Percentiles rank a stretch among this genome's conserved stretches.
These are phyloP conservation scores for Tringa solitaria DNA, from an alignment of 2,113 vertebrate species.

Conservation along the genomic window DNA sequence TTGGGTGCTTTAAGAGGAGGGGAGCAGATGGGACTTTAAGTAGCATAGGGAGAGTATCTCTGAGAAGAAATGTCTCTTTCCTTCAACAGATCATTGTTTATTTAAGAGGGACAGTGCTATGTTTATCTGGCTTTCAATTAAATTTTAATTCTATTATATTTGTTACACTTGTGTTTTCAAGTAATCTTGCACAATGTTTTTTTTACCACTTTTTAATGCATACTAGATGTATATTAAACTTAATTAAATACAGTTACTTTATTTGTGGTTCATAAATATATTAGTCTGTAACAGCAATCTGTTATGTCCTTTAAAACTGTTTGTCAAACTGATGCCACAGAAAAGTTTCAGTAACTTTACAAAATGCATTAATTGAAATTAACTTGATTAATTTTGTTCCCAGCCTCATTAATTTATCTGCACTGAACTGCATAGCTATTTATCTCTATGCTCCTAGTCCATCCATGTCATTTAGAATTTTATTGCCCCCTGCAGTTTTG, in stretches of 20 bases:
- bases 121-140: not conserved
- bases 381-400: not conserved
- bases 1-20: not conserved
- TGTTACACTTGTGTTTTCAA: not conserved
- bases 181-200: not conserved
- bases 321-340: not conserved
- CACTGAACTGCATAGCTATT: not conserved
- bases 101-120: not conserved
- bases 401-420: not conserved
- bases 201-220: not conserved
- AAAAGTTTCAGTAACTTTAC: not conserved
- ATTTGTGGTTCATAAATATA: not conserved
- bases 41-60: fast-evolving
- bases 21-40: not conserved
- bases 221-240: not conserved
- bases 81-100: not conserved
- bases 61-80: not conserved
- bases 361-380: not conserved
- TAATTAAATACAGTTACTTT: not conserved
- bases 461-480: not conserved
- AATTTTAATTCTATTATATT: not conserved
- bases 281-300: not conserved
- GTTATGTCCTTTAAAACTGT: not conserved
- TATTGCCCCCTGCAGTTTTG: not conserved
- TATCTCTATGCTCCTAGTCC: not conserved